Evolutionary conservation across 2,888 invertebrate species (phyloP), one percentile per base, ranked within the genome.

Genomic region (Conomelus anceps): DNA sequence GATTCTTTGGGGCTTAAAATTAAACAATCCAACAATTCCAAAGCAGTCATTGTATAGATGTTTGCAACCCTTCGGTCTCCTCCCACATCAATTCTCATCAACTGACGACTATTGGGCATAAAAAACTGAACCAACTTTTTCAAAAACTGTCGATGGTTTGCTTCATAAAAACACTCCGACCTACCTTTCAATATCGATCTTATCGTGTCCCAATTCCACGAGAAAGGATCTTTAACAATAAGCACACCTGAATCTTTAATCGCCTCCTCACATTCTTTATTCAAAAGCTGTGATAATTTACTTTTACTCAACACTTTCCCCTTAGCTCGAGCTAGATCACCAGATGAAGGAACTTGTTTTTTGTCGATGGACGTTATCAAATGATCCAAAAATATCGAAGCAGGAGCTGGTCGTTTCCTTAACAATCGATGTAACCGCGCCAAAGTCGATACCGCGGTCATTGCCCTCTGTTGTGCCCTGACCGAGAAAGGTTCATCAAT

Each of bases 141-240:
- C 1, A 97, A 93, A 92, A 97, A 97, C 90, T 95, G 94, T 90
- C 94, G 94, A 92, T 96, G 95, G 91, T 95, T 94, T 0, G 94
- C 94, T 92, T 97, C 97, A 91, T 96, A 96, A 22, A 96, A 92
- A 90, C 88, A 88, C 88, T 88, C 23, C 3, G 85, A 4, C 22
- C 22, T 85, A 6, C 85, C 24, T 95, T 96, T 96, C 26, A 98
- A 94, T 92, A 98, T 95, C 85, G 97, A 96, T 90, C 96, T 95
- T 90, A 99, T 96, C n/a, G 98, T 95, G 92, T 97, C 96, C 98
- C 98, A 99, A 93, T 98, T 97, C 99, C 99, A 99, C 0, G 96
- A 95, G 90, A 95, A 95, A 4, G 96, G 96, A 92, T 98, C 98
- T 91, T 97, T 96, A 90, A 96, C 95, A 89, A 95, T 94, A 92